Percentiles rank a stretch among this genome's conserved stretches.
Conservation (phyloP, 2,113 vertebrate genomes). For the Glaucidium brasilianum region DNA sequence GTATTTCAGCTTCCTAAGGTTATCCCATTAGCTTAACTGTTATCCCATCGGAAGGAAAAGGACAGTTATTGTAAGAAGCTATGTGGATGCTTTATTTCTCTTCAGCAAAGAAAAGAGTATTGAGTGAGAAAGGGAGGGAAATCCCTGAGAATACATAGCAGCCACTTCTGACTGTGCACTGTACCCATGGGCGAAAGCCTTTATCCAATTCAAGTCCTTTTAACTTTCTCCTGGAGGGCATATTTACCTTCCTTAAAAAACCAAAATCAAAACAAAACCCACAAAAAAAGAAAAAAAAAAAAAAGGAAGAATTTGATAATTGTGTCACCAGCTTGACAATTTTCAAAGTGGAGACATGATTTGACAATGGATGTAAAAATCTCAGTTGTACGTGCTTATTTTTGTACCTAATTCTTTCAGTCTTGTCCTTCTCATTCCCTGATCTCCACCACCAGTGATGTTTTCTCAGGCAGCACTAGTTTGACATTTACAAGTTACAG, state of each 20-base stretch:
- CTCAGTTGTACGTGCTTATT: background rate
- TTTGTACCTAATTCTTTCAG: background rate
- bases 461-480: background rate
- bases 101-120: background rate
- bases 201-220: background rate
- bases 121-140: background rate
- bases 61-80: background rate
- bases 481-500: background rate
- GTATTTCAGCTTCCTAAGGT: background rate
- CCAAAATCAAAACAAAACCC: too few relatives aligned
- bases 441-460: background rate
- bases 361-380: background rate
- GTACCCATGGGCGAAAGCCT: background rate
- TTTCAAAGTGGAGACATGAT: background rate
- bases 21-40: constrained; percentile 31
- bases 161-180: background rate
- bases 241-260: background rate
- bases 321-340: background rate
- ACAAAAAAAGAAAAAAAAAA: too few relatives aligned
- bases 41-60: constrained; percentile 5
- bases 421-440: background rate
- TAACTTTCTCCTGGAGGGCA: background rate
- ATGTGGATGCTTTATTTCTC: background rate
- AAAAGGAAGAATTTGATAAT: background rate
- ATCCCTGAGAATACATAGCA: background rate